Evolutionary conservation across 2,888 invertebrate species (phyloP), one percentile per base, ranked within the genome.

Genomic region (Diachrysia chrysitis): DNA sequence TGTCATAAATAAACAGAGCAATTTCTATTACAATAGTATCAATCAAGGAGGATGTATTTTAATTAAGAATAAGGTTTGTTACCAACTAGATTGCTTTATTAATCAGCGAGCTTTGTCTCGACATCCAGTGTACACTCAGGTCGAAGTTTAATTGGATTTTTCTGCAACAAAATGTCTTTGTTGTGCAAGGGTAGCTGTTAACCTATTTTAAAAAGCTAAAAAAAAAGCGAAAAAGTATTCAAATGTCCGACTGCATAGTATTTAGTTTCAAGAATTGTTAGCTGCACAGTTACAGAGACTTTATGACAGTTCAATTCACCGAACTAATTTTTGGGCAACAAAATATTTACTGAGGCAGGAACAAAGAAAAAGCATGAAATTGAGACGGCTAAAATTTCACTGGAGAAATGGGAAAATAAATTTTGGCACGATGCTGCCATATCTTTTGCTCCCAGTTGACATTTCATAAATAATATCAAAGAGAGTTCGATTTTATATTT

Each of bases 381-480:
- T 29, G n/a, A 58, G 58, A 32, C 70, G 25, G 53, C 32, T 53
- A 37, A 63, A 59, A 71, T 61, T 21, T 46, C 32, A 19, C 58
- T 37, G 19, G 35, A 58, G 23, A 21, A 21, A 0, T 57, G 62
- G 65, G 55, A 25, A 63, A 66, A 65, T 71, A 48, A 58, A 61
- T 76, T 19, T 76, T 76, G 73, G 55, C 73, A 76, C 66, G 37
- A 66, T 55, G 58, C n/a, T 56, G 55, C 51, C 42, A 29, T 53
- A 76, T 61, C 51, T 66, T 46, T 76, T 48, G 58, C 19, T n/a
- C 46, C 46, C 51, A 58, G 65, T 37, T 62, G 58, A 53, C 66
- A 71, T 66, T 71, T 21, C 58, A 66, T 76, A 73, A 73, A 71
- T 59, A 42, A 71, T 71, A 59, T 35, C 35, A 23, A 1, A 19